Conservation (phyloP, 2,888 invertebrate genomes). For the Nineta flava region DNA sequence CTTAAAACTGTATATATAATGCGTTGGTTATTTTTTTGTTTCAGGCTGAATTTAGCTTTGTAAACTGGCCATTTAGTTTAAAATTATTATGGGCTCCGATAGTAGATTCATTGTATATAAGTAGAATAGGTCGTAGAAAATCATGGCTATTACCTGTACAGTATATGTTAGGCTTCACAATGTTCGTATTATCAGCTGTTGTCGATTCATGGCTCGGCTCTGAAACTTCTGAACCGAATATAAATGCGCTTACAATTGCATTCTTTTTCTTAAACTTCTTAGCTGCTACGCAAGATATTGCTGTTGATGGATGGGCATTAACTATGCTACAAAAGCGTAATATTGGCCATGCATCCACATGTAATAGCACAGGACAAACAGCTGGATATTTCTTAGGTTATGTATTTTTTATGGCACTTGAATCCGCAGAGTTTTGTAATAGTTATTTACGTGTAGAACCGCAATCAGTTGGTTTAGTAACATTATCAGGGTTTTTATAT, state of each 20-base stretch:
- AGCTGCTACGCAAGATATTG: slow-evolving; percentile 98
- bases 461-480: slow-evolving; percentile 37
- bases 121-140: slow-evolving; percentile 80
- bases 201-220: slow-evolving; percentile 66
- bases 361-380: slow-evolving; percentile 97
- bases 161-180: slow-evolving; percentile 76
- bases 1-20: no score
- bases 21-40: slow-evolving; percentile 17
- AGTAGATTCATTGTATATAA: slow-evolving; percentile 81
- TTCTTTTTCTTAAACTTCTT: slow-evolving; percentile 90
- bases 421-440: slow-evolving; percentile 93
- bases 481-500: slow-evolving; percentile 60
- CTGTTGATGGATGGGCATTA: slow-evolving; percentile 98
- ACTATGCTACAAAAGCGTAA: slow-evolving; percentile 95
- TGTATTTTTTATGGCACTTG: slow-evolving; percentile 88
- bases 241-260: slow-evolving; percentile 60
- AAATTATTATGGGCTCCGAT: slow-evolving; percentile 98
- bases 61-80: slow-evolving; percentile 81
- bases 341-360: slow-evolving; percentile 96
- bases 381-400: slow-evolving; percentile 95
- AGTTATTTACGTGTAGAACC: slow-evolving; percentile 66
- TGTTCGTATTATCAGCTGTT: slow-evolving; percentile 69
- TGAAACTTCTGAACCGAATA: slow-evolving; percentile 43
- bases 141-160: slow-evolving; percentile 91
- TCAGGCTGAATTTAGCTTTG: slow-evolving; percentile 83